Conservation (phyloP, 2,888 invertebrate species). For the Clostera curtula region DNA sequence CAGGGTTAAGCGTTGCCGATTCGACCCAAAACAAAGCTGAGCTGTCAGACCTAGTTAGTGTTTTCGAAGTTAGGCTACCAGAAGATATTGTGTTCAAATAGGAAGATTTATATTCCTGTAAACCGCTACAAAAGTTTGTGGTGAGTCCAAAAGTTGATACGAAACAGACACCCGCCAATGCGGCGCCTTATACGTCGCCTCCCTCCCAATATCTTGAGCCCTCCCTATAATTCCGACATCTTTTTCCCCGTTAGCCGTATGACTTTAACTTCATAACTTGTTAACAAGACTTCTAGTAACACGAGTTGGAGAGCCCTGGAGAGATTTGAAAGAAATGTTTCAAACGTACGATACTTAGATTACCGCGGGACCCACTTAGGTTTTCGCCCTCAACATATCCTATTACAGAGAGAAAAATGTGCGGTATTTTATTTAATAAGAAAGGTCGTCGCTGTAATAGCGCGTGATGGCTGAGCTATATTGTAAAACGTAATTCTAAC, state of each 20-base stretch:
- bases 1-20: constrained; percentile 21
- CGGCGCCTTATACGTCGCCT: constrained; percentile 52
- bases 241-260: constrained; percentile 47
- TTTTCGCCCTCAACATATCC: constrained; percentile 33
- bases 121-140: too few species aligned
- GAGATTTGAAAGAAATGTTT: constrained; percentile 48
- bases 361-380: constrained; percentile 31
- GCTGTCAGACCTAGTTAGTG: constrained; percentile 18
- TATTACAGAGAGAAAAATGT: constrained; percentile 29
- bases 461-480: constrained; percentile 33
- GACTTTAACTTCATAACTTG: constrained; percentile 65
- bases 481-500: constrained; percentile 38
- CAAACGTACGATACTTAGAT: constrained; percentile 32
- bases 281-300: constrained; percentile 62
- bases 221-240: constrained; percentile 55
- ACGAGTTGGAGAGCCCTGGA: constrained; percentile 50
- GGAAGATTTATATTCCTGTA: too few species aligned
- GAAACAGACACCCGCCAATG: constrained; percentile 29
- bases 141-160: too few species aligned
- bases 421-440: constrained; percentile 42
- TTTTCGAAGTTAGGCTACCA: constrained; percentile 13
- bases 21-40: constrained; percentile 16
- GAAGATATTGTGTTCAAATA: too few species aligned
- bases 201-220: constrained; percentile 42
- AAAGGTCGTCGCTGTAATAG: constrained; percentile 28